Percentiles rank a stretch among this genome's conserved stretches.
Evolutionary conservation across 2,113 vertebrate species (phyloP).

Genomic region (Nesogale talazaci): DNA sequence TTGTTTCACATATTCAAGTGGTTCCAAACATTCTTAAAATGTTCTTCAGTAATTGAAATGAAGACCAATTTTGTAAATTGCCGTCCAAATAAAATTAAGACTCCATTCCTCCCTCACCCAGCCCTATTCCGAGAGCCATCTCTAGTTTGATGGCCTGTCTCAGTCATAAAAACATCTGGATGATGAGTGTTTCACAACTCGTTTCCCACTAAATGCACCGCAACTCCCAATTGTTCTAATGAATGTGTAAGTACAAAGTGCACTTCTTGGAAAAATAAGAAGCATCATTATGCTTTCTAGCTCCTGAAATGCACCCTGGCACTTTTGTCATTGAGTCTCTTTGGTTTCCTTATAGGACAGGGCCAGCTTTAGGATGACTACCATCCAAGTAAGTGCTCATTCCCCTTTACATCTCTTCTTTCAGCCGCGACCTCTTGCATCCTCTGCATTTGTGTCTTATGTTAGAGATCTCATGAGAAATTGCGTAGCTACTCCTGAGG

Average conservation of each 20-base stretch:
- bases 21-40: background rate
- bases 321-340: background rate
- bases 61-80: background rate
- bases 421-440: background rate
- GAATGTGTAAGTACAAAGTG: background rate
- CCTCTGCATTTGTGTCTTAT: background rate
- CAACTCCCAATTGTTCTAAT: background rate
- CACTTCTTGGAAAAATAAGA: background rate
- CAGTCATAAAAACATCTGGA: background rate
- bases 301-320: background rate
- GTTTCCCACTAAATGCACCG: background rate
- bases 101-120: background rate
- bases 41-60: constrained; percentile 1
- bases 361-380: background rate
- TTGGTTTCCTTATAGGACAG: background rate
- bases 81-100: constrained; percentile 1
- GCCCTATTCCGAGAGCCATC: background rate
- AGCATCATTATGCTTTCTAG: background rate
- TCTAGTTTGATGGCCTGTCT: background rate
- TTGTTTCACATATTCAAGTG: background rate
- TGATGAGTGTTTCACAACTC: background rate
- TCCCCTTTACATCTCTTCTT: background rate
- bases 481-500: background rate
- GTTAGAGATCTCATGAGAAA: background rate
- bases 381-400: background rate